A percentile compares a stretch with the other conserved stretches of the same genome.
phyloP scores from a whole-genome alignment of 2,888 invertebrate genomes.

The Podabrus alpinus region DNA sequence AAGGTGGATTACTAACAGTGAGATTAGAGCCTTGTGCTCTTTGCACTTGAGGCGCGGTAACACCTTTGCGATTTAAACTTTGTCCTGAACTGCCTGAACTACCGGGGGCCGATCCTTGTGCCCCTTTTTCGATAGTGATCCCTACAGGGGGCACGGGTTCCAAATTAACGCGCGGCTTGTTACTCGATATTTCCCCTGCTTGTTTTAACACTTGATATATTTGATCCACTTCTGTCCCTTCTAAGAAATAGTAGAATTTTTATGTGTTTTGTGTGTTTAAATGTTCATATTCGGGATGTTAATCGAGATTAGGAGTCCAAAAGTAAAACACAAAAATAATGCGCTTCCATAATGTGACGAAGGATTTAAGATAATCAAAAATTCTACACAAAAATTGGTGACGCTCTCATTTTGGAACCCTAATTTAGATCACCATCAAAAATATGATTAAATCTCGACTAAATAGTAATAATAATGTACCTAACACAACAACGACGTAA shows the following conservation, averaged over 20 bases:
- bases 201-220: constrained; percentile 95
- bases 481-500: background rate
- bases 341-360: too few species aligned
- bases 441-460: background rate
- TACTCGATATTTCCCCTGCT: constrained; percentile 83
- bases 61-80: constrained; percentile 58
- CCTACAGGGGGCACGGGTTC: constrained; percentile 56
- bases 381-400: background rate
- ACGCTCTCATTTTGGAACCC: background rate
- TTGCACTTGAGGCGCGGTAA: constrained; percentile 50
- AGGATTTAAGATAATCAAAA: background rate
- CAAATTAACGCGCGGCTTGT: constrained; percentile 49
- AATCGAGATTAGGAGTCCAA: background rate
- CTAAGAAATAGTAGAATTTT: constrained; percentile 26
- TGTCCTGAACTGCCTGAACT: constrained; percentile 59
- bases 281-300: background rate
- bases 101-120: constrained; percentile 46
- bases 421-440: background rate
- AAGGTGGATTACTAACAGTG: constrained; percentile 66
- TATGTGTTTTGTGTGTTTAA: background rate
- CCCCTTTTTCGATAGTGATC: constrained; percentile 48
- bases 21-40: constrained; percentile 58
- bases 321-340: background rate
- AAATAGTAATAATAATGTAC: background rate
- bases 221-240: constrained; percentile 76